Evolutionary conservation across 1,140 invertebrate genomes (phyloP), one percentile per base, ranked within the genome.

Genomic region (Aplysia californica): DNA sequence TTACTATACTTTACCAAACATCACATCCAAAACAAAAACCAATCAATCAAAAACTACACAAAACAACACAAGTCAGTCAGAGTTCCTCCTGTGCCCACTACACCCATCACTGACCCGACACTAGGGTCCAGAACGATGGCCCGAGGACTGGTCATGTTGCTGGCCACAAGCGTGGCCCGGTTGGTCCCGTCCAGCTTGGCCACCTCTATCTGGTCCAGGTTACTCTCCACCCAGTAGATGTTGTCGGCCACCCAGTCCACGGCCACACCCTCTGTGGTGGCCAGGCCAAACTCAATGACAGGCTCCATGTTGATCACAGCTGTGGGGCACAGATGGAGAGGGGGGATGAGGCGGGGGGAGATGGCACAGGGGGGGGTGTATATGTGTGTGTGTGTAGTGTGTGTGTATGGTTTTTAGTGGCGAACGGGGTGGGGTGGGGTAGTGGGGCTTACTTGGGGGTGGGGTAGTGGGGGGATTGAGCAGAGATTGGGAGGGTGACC

Each of bases 201-300:
- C 71, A 97, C 96, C 91, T 97, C 95, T 58, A 97, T 97, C 87
- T 96, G 95, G 88, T 96, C 95, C 33, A 97, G 90, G 86, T 94
- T 95, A 84, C 93, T 94, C 88, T 97, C 95, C 0, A 97, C 88
- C 97, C 97, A 99, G 87, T 98, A 99, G 38, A 99, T 94, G 89
- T 98, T 98, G 83, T 96, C 95, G 78, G 96, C 95, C 0, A 97
- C 97, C 97, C 97, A 99, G 85, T 99, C 98, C 83, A 98, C 97
- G 0, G 97, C 96, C 79, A 99, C 95, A 18, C 97, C 97, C 89
- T 99, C 97, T 5, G 89, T 85, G 29, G 95, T 96, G 0, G 95
- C 93, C 44, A 97, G 88, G 0, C 96, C 96, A 39, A 93, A 94
- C 81, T 95, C 93, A 21, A 97, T 94, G 1, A 97, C 94, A 0